These are phyloP conservation scores for Stenolophus ochropezus DNA, from an alignment of 2,888 invertebrate genomes.

Conservation along the genomic window DNA sequence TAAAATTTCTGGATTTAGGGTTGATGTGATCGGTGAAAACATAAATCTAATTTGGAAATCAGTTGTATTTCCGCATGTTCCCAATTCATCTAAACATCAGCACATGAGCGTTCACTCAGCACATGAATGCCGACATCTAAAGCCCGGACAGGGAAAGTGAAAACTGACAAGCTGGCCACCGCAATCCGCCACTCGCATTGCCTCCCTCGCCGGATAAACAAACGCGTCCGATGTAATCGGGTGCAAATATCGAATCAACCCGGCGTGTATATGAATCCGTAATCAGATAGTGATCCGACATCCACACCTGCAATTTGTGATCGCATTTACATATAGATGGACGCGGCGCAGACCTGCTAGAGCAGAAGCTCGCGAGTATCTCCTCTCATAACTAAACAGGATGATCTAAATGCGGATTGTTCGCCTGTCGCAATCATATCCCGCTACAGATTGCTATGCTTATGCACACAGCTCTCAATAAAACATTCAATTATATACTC, in stretches of 20 bases:
- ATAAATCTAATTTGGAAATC: not conserved
- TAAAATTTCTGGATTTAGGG: no score
- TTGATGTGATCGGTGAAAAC: not conserved
- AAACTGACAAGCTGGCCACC: conserved; percentile 26
- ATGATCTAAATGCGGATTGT: conserved; percentile 64
- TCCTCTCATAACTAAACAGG: conserved; percentile 65
- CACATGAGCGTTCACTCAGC: conserved; percentile 9
- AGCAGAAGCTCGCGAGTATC: not conserved
- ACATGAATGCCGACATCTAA: conserved; percentile 4
- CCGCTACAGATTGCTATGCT: not conserved
- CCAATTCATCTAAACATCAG: conserved; percentile 2
- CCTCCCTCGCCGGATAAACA: conserved; percentile 24
- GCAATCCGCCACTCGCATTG: not conserved
- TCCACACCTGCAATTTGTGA: conserved; percentile 68
- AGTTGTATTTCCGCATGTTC: conserved; percentile 15
- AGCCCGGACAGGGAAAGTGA: conserved; percentile 64
- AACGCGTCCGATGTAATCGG: conserved; percentile 64
- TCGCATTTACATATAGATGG: conserved; percentile 68
- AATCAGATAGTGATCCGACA: conserved; percentile 65
- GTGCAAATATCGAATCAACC: conserved; percentile 63
- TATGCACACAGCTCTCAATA: no score
- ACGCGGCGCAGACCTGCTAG: conserved; percentile 56
- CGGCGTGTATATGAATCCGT: conserved; percentile 53
- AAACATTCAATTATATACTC: not conserved
- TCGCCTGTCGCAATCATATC: not conserved